phyloP scores from a whole-genome alignment of 2,888 invertebrate species.

The Hemicrepidius hirtus region DNA sequence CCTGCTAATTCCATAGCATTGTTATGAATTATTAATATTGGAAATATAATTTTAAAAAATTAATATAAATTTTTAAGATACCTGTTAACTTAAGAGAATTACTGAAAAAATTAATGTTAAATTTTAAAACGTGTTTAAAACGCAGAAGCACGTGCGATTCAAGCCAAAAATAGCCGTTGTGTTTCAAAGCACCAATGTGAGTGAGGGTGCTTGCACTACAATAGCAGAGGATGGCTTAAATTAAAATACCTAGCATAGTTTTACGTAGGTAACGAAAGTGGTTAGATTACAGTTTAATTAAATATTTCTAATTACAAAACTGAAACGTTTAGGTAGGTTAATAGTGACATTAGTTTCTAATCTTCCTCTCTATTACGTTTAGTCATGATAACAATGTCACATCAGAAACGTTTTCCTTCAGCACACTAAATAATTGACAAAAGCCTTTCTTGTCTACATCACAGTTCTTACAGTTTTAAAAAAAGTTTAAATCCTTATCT shows the following conservation, averaged over 20 bases:
- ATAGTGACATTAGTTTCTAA: slow-evolving; percentile 23
- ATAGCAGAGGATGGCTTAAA: neutral
- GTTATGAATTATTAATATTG: too few relatives aligned
- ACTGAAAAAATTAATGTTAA: neutral
- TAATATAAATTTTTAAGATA: too few relatives aligned
- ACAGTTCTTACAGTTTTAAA: too few relatives aligned
- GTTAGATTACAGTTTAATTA: slow-evolving; percentile 17
- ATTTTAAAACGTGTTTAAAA: neutral
- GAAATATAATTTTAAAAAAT: too few relatives aligned
- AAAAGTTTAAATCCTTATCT: too few relatives aligned
- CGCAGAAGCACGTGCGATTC: too few relatives aligned
- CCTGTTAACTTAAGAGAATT: too few relatives aligned
- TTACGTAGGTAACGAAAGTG: neutral
- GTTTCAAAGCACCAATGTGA: slow-evolving; percentile 9
- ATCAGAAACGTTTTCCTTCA: too few relatives aligned
- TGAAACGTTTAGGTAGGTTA: slow-evolving; percentile 3
- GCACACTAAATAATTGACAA: too few relatives aligned
- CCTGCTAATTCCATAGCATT: too few relatives aligned
- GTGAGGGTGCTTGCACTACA: slow-evolving; percentile 11
- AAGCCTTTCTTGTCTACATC: too few relatives aligned
- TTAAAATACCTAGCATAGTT: slow-evolving; percentile 21
- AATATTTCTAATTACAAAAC: slow-evolving; percentile 18
- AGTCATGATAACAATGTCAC: too few relatives aligned
- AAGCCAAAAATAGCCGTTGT: slow-evolving; percentile 9
- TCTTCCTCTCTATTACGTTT: neutral